Evolutionary conservation across 2,888 invertebrate species (phyloP), one percentile per base, ranked within the genome.

Genomic region (Drosophila tanythrix): DNA sequence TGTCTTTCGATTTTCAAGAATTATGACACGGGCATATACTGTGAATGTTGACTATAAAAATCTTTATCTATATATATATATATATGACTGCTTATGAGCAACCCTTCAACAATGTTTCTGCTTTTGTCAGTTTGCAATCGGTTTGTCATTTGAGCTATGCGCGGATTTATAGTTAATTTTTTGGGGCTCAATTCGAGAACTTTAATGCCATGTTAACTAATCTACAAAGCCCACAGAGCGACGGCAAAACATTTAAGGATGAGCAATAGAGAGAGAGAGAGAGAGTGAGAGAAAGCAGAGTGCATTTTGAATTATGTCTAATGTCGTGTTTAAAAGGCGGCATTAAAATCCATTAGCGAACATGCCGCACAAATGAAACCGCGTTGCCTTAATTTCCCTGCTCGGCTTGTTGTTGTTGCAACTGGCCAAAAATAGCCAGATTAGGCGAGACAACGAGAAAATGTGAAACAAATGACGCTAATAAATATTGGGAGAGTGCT

Each of bases 281-380:
- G 29, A 18, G 18, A 10, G 8, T 29, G 5, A 25, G 15, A 56
- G 27, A 31, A n/a, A 35, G 52, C 10, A 25, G 29, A 62, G 27
- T 33, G 36, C 55, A 40, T 40, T 55, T 66, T 87, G 88, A 84
- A 74, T 87, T 76, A 84, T 84, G 83, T 61, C 60, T 58, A 67
- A 73, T 83, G 82, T 82, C 78, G 78, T 83, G 73, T 70, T 81
- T 82, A 84, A 87, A 75, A 80, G 74, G 61, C 73, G 77, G 81
- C 86, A 81, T 88, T 85, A 83, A 79, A 85, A 85, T 79, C 88
- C 88, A 88, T 85, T 85, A 85, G 84, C 65, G 66, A 88, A 79
- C 77, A 77, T 68, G 74, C 52, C 71, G 79, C 84, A 81, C 84
- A 82, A 80, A 84, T 82, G 78, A 82, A 75, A 82, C 78, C 82